phyloP scores from a whole-genome alignment of 2,888 invertebrate genomes.

The Drosophila borealis region DNA sequence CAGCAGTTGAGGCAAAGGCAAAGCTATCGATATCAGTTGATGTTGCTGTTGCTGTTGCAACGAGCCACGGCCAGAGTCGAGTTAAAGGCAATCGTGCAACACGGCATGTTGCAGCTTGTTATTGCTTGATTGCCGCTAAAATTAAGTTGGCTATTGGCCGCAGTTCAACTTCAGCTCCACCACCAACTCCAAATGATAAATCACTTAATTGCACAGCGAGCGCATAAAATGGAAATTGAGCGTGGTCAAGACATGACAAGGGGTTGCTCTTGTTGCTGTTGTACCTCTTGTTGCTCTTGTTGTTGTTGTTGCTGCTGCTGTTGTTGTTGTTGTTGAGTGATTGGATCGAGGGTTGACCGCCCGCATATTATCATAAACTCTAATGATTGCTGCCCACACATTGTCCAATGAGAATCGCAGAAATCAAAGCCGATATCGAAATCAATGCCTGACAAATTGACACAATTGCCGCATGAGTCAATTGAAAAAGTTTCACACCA shows the following conservation, averaged over 20 bases:
- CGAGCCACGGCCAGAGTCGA: constrained; percentile 48
- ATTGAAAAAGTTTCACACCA: constrained; percentile 70
- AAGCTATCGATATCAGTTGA: constrained; percentile 77
- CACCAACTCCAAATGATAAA: constrained; percentile 73
- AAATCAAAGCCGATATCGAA: constrained; percentile 71
- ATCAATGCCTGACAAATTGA: constrained; percentile 81
- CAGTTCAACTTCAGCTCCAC: constrained; percentile 32
- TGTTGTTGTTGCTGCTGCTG: constrained; percentile 5
- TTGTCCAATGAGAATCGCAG: constrained; percentile 47
- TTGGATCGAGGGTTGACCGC: constrained; percentile 48
- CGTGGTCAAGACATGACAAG: constrained; percentile 72
- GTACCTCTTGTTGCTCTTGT: constrained; percentile 22
- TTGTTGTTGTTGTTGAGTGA: constrained; percentile 31
- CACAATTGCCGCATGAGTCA: constrained; percentile 80
- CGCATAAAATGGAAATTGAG: constrained; percentile 81
- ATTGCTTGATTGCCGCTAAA: constrained; percentile 80
- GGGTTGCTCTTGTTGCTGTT: constrained; percentile 60
- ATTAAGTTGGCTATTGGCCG: constrained; percentile 73
- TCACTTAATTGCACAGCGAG: constrained; percentile 80
- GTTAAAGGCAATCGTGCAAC: constrained; percentile 81
- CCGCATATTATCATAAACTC: constrained; percentile 71
- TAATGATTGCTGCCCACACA: constrained; percentile 70
- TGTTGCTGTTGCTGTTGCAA: constrained; percentile 45
- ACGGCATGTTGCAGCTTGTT: constrained; percentile 79
- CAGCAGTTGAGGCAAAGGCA: constrained; percentile 74